Conservation (phyloP, 2,797 vertebrate species). For the Sebastes melanostomus region DNA sequence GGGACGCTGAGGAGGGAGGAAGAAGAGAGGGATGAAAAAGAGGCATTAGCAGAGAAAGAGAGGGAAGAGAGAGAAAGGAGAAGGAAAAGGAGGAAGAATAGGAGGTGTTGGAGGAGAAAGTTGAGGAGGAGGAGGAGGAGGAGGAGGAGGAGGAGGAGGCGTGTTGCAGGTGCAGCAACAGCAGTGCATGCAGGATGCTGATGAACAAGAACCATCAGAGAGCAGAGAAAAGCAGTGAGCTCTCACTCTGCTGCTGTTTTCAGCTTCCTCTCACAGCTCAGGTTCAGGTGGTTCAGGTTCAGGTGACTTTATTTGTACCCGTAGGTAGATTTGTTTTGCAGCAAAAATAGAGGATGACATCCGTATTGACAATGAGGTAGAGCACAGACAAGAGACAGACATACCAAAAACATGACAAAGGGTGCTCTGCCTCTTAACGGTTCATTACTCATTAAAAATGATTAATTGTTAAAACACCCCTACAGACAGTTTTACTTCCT, state of each 20-base stretch:
- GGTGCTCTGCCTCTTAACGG: too few species aligned
- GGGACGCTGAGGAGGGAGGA: background rate
- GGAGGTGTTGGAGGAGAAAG: background rate
- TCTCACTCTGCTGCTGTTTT: constrained; percentile 38
- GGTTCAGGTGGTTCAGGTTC: too few species aligned
- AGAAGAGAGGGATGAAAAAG: too few species aligned
- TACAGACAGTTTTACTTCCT: too few species aligned
- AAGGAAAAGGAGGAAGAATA: background rate
- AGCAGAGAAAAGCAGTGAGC: background rate
- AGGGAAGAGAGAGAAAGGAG: background rate
- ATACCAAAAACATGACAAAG: too few species aligned
- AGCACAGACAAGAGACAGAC: too few species aligned
- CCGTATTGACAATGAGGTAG: too few species aligned
- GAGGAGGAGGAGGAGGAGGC: background rate
- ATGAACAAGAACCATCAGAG: constrained; percentile 25
- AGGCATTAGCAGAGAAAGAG: background rate
- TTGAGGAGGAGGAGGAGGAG: background rate
- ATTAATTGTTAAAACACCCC: too few species aligned
- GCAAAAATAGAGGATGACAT: too few species aligned
- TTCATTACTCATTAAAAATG: too few species aligned
- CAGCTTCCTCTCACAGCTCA: background rate
- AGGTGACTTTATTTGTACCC: too few species aligned
- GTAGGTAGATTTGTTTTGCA: too few species aligned
- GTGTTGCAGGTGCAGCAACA: constrained; percentile 44
- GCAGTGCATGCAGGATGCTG: constrained; percentile 29